Evolutionary conservation across 1,140 invertebrate genomes (phyloP).

Genomic region (Cryptotermes secundus): DNA sequence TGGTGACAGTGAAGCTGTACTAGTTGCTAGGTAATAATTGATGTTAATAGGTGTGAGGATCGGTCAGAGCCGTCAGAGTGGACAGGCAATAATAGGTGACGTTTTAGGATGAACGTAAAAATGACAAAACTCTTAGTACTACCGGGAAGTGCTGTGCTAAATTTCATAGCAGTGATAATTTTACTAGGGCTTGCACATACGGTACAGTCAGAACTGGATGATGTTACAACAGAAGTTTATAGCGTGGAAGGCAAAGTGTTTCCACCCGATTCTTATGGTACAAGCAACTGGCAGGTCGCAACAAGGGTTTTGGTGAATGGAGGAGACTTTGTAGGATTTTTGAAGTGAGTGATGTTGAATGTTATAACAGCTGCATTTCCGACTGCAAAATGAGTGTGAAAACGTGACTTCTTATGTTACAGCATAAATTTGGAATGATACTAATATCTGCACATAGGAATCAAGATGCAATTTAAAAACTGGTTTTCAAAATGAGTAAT

Average conservation of each 20-base stretch:
- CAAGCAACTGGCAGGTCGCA: constrained; percentile 70
- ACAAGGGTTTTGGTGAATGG: constrained; percentile 84
- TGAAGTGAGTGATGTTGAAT: constrained; percentile 55
- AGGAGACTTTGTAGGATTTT: constrained; percentile 81
- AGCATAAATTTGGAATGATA: no score
- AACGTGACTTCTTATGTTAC: no score
- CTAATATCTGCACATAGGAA: not conserved
- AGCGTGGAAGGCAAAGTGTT: constrained; percentile 82
- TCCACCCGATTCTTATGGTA: constrained; percentile 60
- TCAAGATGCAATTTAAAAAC: not conserved
- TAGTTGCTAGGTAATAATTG: no score
- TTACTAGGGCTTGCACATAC: not conserved
- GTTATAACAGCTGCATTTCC: not conserved
- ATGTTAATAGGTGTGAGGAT: no score
- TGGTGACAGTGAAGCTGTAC: no score
- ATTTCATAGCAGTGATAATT: not conserved
- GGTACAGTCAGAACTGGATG: constrained; percentile 51
- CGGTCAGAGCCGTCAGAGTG: no score
- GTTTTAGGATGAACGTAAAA: not conserved
- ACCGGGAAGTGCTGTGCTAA: not conserved
- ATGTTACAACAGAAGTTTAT: constrained; percentile 58
- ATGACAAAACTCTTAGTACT: not conserved
- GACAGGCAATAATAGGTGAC: no score
- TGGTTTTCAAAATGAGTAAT: not conserved
- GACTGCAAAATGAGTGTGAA: no score